Conservation (phyloP, 30 jellyfish, hydroid and myxozoan species). For the Pelagia noctiluca region DNA sequence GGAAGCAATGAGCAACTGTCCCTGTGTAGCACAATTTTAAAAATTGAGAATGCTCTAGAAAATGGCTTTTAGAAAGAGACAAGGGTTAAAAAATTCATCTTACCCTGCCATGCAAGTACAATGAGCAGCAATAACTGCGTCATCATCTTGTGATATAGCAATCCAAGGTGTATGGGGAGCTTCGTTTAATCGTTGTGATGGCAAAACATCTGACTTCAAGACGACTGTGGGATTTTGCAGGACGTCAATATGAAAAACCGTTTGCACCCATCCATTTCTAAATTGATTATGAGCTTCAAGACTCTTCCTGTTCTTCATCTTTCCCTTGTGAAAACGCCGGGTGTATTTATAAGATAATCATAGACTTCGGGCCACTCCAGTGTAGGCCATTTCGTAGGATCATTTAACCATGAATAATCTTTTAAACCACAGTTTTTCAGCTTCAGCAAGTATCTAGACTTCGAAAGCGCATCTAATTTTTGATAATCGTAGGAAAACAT, state of each 20-base stretch:
- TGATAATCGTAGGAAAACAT: background rate
- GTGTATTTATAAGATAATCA: background rate
- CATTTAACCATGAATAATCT: background rate
- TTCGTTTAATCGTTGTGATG: constrained; percentile 19
- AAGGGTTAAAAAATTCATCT: background rate
- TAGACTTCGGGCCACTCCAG: constrained; percentile 7
- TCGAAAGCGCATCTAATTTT: background rate
- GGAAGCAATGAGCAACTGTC: constrained; percentile 3
- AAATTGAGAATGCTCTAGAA: no score
- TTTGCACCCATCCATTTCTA: background rate
- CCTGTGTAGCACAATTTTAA: no score
- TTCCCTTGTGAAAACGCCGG: background rate
- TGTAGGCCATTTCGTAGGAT: background rate
- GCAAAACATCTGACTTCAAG: constrained; percentile 10
- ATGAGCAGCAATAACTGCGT: constrained; percentile 5
- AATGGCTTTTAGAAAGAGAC: background rate
- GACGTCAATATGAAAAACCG: constrained; percentile 1
- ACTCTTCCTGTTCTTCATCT: no score
- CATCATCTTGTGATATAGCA: no score
- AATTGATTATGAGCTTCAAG: constrained; percentile 1
- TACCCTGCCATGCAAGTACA: constrained; percentile 8
- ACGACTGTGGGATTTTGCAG: background rate
- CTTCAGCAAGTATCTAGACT: constrained; percentile 5
- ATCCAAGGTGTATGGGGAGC: constrained; percentile 31
- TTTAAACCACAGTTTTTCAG: background rate